These are phyloP conservation scores for Drosophila rhopaloa DNA, from an alignment of 1,140 invertebrate genomes.

Conservation along the genomic window DNA sequence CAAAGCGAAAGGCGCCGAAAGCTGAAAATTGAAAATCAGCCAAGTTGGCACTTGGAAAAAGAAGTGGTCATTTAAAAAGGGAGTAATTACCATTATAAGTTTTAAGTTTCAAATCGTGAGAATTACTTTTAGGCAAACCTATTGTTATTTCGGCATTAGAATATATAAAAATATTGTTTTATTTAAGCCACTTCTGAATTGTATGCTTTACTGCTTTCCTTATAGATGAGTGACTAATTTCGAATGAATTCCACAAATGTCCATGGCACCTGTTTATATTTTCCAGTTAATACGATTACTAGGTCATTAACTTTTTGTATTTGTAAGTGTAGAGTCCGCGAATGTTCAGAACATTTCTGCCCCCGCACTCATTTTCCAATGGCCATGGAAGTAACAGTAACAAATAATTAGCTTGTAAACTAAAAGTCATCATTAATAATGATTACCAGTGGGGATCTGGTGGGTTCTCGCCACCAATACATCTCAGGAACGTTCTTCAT, in stretches of 20 bases:
- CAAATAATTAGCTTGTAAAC: constrained; percentile 84
- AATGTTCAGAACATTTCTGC: constrained; percentile 11
- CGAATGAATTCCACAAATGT: no score
- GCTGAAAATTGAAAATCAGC: constrained; percentile 34
- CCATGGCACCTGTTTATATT: not conserved
- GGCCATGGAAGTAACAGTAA: constrained; percentile 69
- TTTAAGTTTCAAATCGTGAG: no score
- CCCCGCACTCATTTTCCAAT: constrained; percentile 4
- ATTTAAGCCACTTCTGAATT: no score
- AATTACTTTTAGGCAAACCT: no score
- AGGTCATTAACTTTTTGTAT: not conserved
- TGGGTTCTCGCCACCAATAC: constrained; percentile 8
- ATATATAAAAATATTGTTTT: no score
- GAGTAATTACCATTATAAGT: not conserved
- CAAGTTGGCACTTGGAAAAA: constrained; percentile 23
- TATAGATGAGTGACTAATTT: no score
- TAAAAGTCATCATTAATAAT: constrained; percentile 84
- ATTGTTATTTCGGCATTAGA: no score
- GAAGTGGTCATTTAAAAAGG: not conserved
- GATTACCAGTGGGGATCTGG: constrained; percentile 65
- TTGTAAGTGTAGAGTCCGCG: constrained; percentile 27
- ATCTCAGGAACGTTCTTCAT: not conserved
- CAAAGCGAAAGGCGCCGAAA: constrained; percentile 63
- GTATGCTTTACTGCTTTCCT: no score
- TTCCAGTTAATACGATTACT: constrained; percentile 20